Percentiles rank a stretch among this genome's conserved stretches.
phyloP scores from a whole-genome alignment of 2,888 invertebrate species.

The Cheilosia vulpina region DNA sequence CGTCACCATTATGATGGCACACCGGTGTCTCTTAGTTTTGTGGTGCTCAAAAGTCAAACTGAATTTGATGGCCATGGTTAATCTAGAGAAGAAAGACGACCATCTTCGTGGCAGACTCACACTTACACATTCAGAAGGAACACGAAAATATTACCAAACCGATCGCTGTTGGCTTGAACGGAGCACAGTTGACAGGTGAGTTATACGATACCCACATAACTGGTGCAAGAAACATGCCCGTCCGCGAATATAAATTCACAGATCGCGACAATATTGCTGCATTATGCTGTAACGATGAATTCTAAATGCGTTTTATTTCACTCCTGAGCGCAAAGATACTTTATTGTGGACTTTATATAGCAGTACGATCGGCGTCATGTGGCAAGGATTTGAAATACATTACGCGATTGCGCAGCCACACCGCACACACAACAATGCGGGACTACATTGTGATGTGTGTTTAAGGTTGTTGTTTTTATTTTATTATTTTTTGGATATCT shows the following conservation, averaged over 20 bases:
- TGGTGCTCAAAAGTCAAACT: slow-evolving; percentile 37
- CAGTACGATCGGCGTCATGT: slow-evolving; percentile 37
- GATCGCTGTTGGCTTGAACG: slow-evolving; percentile 13
- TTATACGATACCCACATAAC: slow-evolving; percentile 75
- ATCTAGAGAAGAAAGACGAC: slow-evolving; percentile 42
- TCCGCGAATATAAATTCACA: slow-evolving; percentile 69
- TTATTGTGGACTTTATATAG: slow-evolving; percentile 42
- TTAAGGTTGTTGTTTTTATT: not conserved
- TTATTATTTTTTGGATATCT: slow-evolving; percentile 22
- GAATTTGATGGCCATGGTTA: slow-evolving; percentile 63
- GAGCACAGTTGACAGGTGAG: slow-evolving; percentile 65
- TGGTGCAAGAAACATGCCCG: slow-evolving; percentile 73
- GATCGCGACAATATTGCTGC: slow-evolving; percentile 74
- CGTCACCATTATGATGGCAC: slow-evolving; percentile 57
- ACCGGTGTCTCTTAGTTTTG: slow-evolving; percentile 27
- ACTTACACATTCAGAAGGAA: slow-evolving; percentile 34
- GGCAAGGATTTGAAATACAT: slow-evolving; percentile 67
- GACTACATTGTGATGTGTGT: slow-evolving; percentile 25
- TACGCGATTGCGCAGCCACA: slow-evolving; percentile 36
- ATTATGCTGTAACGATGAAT: slow-evolving; percentile 68
- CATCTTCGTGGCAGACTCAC: slow-evolving; percentile 28
- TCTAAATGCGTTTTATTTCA: slow-evolving; percentile 67
- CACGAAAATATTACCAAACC: slow-evolving; percentile 66
- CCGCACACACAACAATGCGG: slow-evolving; percentile 66
- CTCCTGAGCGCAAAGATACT: slow-evolving; percentile 61